A percentile compares a stretch with the other conserved stretches of the same genome.
Evolutionary conservation across 2,113 vertebrate species (phyloP).

Genomic region (Cebus imitator): DNA sequence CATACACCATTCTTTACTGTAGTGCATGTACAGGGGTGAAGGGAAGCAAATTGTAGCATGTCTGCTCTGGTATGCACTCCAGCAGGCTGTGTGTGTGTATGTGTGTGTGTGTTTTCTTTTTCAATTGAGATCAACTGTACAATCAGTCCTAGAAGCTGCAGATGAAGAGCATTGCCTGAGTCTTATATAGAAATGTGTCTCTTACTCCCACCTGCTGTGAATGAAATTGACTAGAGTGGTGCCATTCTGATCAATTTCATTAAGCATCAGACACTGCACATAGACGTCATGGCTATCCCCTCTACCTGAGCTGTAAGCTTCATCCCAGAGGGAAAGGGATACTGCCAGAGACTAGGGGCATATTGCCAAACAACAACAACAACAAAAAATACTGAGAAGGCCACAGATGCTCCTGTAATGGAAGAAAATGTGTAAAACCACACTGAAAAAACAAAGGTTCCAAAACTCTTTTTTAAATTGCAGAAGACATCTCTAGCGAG

Average conservation of each 20-base stretch:
- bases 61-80: not conserved
- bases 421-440: not conserved
- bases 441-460: not conserved
- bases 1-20: not conserved
- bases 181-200: constrained; percentile 40
- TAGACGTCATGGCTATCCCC: not conserved
- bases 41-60: not conserved
- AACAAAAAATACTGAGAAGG: not conserved
- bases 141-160: constrained; percentile 1
- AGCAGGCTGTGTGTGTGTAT: not conserved
- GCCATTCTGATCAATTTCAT: constrained; percentile 46
- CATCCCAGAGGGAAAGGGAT: not conserved
- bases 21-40: not conserved
- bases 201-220: constrained; percentile 47
- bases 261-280: not conserved
- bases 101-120: not conserved
- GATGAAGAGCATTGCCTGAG: not conserved
- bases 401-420: not conserved
- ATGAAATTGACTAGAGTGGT: constrained; percentile 51
- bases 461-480: not conserved
- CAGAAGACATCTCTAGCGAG: not conserved
- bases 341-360: not conserved
- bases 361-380: not conserved
- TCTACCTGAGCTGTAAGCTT: constrained; percentile 26
- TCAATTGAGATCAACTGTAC: not conserved